Conservation (phyloP, 2,888 invertebrate genomes). For the Brachyopa scutellaris region DNA sequence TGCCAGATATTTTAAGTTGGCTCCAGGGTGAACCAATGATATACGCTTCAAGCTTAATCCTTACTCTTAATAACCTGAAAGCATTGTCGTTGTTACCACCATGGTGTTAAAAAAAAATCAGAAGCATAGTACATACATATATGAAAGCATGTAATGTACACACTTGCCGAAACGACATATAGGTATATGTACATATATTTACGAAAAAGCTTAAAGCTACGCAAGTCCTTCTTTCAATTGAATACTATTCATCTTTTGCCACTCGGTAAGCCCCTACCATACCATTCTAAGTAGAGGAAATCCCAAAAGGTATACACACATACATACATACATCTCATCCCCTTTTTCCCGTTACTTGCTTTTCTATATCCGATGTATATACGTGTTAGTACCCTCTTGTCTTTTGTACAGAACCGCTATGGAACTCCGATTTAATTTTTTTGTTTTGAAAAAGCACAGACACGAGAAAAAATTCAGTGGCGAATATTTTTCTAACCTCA, state of each 20-base stretch:
- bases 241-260: background rate
- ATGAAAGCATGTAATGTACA: too few species aligned
- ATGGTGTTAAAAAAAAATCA: too few species aligned
- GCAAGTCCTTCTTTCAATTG: background rate
- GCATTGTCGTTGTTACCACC: background rate
- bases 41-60: background rate
- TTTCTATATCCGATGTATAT: background rate
- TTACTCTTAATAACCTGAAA: background rate
- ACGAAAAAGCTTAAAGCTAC: constrained; percentile 19
- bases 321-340: constrained; percentile 28
- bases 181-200: too few species aligned
- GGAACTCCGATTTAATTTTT: constrained; percentile 16
- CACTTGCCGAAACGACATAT: too few species aligned
- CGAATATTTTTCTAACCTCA: constrained; percentile 10
- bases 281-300: background rate
- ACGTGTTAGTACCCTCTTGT: background rate
- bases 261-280: background rate
- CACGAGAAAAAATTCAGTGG: background rate
- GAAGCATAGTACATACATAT: too few species aligned
- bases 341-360: background rate
- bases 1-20: too few species aligned
- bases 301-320: constrained; percentile 34
- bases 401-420: constrained; percentile 6
- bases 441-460: constrained; percentile 1
- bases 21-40: too few species aligned